These are phyloP conservation scores for Heterocephalus glaber DNA, from an alignment of 2,113 vertebrate genomes.

Conservation along the genomic window DNA sequence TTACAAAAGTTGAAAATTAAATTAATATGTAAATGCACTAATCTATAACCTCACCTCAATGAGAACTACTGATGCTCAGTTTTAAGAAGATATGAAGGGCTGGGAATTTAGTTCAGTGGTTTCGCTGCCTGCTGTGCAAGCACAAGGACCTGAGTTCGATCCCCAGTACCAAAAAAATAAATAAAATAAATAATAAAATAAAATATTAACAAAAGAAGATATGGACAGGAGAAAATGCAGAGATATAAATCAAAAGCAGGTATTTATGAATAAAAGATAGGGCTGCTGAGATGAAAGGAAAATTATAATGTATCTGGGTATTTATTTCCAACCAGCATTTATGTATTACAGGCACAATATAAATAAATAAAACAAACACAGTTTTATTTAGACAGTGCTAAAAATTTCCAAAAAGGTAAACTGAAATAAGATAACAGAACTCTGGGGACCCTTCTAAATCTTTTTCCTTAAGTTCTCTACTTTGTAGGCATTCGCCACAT, in stretches of 20 bases:
- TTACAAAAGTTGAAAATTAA: neutral
- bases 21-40: neutral
- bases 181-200: too few species aligned
- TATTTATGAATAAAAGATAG: neutral
- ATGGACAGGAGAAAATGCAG: neutral
- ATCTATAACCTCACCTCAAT: neutral
- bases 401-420: neutral
- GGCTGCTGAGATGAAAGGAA: neutral
- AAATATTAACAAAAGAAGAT: too few species aligned
- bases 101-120: too few species aligned
- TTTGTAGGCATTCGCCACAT: neutral
- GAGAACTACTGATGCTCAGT: neutral
- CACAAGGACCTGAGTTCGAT: too few species aligned
- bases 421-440: neutral
- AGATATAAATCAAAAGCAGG: neutral
- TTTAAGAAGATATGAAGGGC: neutral
- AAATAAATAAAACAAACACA: neutral
- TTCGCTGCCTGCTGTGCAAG: too few species aligned
- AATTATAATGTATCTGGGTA: neutral
- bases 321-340: neutral
- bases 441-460: neutral
- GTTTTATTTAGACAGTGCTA: neutral
- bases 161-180: too few species aligned
- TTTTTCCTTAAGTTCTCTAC: neutral
- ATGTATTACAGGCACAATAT: neutral